Evolutionary conservation across 2,888 invertebrate species (phyloP).

Genomic region (Corbicula japonica): DNA sequence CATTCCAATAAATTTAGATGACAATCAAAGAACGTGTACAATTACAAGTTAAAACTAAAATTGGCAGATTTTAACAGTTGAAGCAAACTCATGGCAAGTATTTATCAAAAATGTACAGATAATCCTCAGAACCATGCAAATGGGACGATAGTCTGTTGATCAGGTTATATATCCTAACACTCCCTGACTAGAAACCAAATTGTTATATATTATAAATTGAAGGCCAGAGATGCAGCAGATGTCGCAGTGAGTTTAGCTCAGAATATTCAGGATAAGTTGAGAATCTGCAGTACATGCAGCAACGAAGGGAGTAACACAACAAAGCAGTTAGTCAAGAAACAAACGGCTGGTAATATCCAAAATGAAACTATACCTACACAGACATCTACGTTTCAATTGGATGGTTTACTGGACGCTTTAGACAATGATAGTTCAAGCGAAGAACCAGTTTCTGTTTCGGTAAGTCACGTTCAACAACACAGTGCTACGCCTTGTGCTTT

Average conservation of each 20-base stretch:
- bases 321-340: slow-evolving; percentile 47
- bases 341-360: slow-evolving; percentile 28
- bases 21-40: too few relatives aligned
- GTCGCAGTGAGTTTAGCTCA: slow-evolving; percentile 40
- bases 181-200: too few relatives aligned
- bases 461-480: not conserved
- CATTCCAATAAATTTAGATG: too few relatives aligned
- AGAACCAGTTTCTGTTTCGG: slow-evolving; percentile 23
- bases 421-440: not conserved
- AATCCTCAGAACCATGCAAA: too few relatives aligned
- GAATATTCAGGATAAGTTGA: slow-evolving; percentile 32
- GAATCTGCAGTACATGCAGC: slow-evolving; percentile 42
- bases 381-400: slow-evolving; percentile 40
- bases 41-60: not conserved
- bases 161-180: too few relatives aligned
- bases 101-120: not conserved
- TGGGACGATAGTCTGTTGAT: too few relatives aligned
- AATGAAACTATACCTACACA: slow-evolving; percentile 22
- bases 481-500: too few relatives aligned
- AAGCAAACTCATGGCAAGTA: not conserved
- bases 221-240: slow-evolving; percentile 49
- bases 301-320: slow-evolving; percentile 42
- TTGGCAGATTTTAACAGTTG: not conserved
- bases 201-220: not conserved
- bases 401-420: slow-evolving; percentile 32